Conservation (phyloP, 2,888 invertebrate genomes). For the Prosapia bicincta region DNA sequence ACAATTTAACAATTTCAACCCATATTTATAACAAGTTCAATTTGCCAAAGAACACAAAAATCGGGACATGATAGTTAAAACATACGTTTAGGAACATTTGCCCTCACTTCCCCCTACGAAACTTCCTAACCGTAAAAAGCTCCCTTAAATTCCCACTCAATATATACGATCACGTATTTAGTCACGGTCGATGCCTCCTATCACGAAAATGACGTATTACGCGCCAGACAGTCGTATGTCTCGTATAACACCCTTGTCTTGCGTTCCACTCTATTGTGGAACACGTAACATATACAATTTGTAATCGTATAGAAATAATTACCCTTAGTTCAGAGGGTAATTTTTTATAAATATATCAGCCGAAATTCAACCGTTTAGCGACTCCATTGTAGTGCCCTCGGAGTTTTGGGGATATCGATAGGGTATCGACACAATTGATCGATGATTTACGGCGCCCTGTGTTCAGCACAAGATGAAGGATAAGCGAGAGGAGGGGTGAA, state of each 20-base stretch:
- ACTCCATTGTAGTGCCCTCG: neutral
- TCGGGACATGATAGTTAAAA: too few species aligned
- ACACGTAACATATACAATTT: conserved; percentile 16
- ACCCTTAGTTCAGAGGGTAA: neutral
- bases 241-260: neutral
- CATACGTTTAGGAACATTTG: too few species aligned
- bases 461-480: neutral
- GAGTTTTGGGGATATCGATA: neutral
- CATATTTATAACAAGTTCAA: too few species aligned
- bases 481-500: neutral
- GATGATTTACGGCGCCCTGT: neutral
- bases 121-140: too few species aligned
- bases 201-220: conserved; percentile 5
- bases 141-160: too few species aligned
- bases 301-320: conserved; percentile 10
- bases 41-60: too few species aligned
- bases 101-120: too few species aligned
- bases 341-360: neutral
- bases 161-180: neutral
- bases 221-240: conserved; percentile 5
- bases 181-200: conserved; percentile 19
- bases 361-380: neutral
- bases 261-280: conserved; percentile 7
- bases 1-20: too few species aligned
- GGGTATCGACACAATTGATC: neutral